A percentile compares a stretch with the other conserved stretches of the same genome.
Conservation (phyloP, 2,797 vertebrate genomes). For the Sternotherus odoratus region DNA sequence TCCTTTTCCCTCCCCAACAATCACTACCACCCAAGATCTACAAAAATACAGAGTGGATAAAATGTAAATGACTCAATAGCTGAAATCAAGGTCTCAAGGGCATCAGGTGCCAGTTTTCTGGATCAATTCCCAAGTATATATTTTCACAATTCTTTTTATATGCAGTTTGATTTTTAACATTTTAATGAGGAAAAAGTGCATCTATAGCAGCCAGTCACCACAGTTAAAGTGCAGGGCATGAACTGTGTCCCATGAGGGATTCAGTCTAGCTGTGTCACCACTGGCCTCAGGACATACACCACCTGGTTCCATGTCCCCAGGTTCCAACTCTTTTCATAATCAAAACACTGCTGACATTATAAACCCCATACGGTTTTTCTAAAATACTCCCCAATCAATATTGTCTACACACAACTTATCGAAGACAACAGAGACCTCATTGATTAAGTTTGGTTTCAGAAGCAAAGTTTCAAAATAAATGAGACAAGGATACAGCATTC, state of each 20-base stretch:
- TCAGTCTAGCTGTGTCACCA: constrained; percentile 86
- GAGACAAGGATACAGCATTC: constrained; percentile 79
- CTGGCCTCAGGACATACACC: constrained; percentile 90
- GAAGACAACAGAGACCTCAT: constrained; percentile 89
- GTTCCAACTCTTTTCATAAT: constrained; percentile 82
- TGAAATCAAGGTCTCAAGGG: constrained; percentile 37
- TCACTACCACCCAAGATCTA: constrained; percentile 18
- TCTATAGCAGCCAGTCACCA: constrained; percentile 76
- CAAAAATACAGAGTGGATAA: constrained; percentile 59
- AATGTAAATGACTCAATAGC: constrained; percentile 70
- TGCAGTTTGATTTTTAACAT: constrained; percentile 82
- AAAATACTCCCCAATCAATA: constrained; percentile 92
- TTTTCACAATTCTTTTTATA: constrained; percentile 78
- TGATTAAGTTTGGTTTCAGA: constrained; percentile 90
- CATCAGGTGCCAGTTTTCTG: constrained; percentile 51
- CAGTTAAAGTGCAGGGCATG: constrained; percentile 87
- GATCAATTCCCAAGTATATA: constrained; percentile 81
- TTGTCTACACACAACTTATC: constrained; percentile 87
- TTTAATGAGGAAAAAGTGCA: constrained; percentile 82
- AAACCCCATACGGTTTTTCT: constrained; percentile 89
- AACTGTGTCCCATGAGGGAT: constrained; percentile 83
- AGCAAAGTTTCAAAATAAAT: constrained; percentile 93
- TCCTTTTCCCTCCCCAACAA: not conserved
- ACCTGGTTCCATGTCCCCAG: constrained; percentile 87
- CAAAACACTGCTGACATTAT: constrained; percentile 92